A percentile compares a stretch with the other conserved stretches of the same genome.
These are phyloP conservation scores for Lasioglossum morio DNA, from an alignment of 2,888 invertebrate genomes.

Conservation along the genomic window DNA sequence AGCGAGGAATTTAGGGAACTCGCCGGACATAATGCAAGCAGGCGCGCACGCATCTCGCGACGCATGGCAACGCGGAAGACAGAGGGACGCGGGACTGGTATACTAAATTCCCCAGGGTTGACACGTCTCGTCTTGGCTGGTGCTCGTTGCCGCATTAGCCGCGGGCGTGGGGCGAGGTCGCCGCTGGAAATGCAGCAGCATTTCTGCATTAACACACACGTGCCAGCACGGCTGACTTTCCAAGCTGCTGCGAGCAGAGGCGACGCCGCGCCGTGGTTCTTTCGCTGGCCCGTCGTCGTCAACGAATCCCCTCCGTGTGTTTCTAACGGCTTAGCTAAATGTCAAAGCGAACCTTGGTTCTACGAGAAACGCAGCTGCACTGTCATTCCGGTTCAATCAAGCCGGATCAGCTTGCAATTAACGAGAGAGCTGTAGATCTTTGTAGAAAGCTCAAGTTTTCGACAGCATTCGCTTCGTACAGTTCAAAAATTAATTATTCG, in stretches of 20 bases:
- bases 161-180: slow-evolving; percentile 26
- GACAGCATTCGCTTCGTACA: neutral
- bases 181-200: slow-evolving; percentile 62
- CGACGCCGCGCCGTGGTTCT: slow-evolving; percentile 20
- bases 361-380: neutral
- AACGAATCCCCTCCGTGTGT: neutral
- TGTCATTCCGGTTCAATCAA: neutral
- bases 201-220: slow-evolving; percentile 66
- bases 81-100: slow-evolving; percentile 31
- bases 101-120: slow-evolving; percentile 49
- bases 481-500: neutral
- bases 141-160: slow-evolving; percentile 56
- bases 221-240: neutral
- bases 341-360: neutral
- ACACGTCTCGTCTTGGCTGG: slow-evolving; percentile 49
- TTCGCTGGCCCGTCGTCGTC: neutral
- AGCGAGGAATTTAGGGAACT: neutral
- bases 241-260: slow-evolving; percentile 19
- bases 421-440: neutral
- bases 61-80: slow-evolving; percentile 1
- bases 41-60: neutral
- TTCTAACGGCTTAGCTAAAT: slow-evolving; percentile 6
- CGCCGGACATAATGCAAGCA: slow-evolving; percentile 7
- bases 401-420: neutral
- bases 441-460: neutral